A percentile compares a stretch with the other conserved stretches of the same genome.
phyloP scores from a whole-genome alignment of 2,888 invertebrate species.

The Brenthis hecate region DNA sequence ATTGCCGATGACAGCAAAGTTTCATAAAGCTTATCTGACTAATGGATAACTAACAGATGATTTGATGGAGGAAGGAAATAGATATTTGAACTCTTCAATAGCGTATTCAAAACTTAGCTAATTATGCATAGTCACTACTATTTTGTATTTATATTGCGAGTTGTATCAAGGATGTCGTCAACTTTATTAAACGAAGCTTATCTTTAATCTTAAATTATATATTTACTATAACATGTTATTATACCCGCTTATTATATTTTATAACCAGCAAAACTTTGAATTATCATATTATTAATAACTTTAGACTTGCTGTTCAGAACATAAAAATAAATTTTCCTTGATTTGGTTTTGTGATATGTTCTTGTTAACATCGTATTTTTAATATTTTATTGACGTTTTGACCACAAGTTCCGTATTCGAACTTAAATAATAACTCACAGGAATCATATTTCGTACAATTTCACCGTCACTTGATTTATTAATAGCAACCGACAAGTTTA shows the following conservation, averaged over 20 bases:
- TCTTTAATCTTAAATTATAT: conserved; percentile 7
- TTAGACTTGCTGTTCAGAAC: conserved; percentile 21
- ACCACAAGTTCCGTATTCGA: conserved; percentile 38
- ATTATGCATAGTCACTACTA: background rate
- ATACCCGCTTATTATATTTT: conserved; percentile 13
- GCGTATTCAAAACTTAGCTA: too few relatives aligned
- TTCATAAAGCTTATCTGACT: too few relatives aligned
- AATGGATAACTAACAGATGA: too few relatives aligned
- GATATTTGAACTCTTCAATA: too few relatives aligned
- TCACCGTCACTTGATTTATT: conserved; percentile 43
- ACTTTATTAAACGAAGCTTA: background rate
- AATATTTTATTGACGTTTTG: conserved; percentile 37
- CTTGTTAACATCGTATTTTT: conserved; percentile 28
- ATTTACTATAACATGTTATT: conserved; percentile 1
- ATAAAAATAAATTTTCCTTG: conserved; percentile 33
- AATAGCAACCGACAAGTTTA: conserved; percentile 41
- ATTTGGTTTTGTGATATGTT: conserved; percentile 29
- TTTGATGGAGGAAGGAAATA: too few relatives aligned
- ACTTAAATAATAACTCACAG: conserved; percentile 37
- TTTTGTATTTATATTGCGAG: background rate
- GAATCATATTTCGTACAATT: conserved; percentile 40
- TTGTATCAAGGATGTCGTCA: background rate
- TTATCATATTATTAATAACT: conserved; percentile 20
- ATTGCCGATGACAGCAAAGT: too few relatives aligned
- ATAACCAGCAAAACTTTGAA: conserved; percentile 8